Evolutionary conservation across 1,140 invertebrate genomes (phyloP), one percentile per base, ranked within the genome.

Genomic region (Saccostrea cuccullata): DNA sequence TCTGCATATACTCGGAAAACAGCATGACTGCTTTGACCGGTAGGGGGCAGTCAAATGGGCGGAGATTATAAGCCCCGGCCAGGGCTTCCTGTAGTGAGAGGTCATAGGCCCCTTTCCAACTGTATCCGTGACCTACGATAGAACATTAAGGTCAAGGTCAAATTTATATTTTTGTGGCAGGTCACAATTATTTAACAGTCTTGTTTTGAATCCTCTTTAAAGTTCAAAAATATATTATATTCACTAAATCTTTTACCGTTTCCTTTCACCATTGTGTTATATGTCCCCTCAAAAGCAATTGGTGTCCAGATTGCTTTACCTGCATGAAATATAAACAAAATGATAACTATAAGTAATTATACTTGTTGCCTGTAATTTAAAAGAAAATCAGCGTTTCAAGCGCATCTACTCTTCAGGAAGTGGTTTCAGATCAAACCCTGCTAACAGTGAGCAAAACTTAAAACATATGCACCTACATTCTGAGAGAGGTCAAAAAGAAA

Each of bases 181-280:
- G 30, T 36, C 30, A 36, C 30, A 36, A 36, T 36, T 36, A 36
- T 36, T 36, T 36, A n/a, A n/a, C n/a, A n/a, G n/a, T n/a, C n/a
- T n/a, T n/a, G n/a, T n/a, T n/a, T n/a, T n/a, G n/a, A n/a, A n/a
- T n/a, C n/a, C n/a, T n/a, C n/a, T n/a, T n/a, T n/a, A n/a, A n/a
- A n/a, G n/a, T n/a, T n/a, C n/a, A n/a, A n/a, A n/a, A n/a, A n/a
- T n/a, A n/a, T n/a, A n/a, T n/a, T n/a, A n/a, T n/a, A 36, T 36
- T 36, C 30, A 36, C 30, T 47, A 30, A 40, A 83, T 73, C 58
- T 26, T n/a, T 84, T 84, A 91, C 91, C 91, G 55, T 82, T 84
- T 82, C 87, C 90, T 55, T 82, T 82, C 1, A 91, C 67, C 90
- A 90, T 90, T n/a, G 86, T 90, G n/a, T 90, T 77, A 47, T 91